These are phyloP conservation scores for Molossus alvarezi DNA, from an alignment of 2,797 vertebrate genomes.

Conservation along the genomic window DNA sequence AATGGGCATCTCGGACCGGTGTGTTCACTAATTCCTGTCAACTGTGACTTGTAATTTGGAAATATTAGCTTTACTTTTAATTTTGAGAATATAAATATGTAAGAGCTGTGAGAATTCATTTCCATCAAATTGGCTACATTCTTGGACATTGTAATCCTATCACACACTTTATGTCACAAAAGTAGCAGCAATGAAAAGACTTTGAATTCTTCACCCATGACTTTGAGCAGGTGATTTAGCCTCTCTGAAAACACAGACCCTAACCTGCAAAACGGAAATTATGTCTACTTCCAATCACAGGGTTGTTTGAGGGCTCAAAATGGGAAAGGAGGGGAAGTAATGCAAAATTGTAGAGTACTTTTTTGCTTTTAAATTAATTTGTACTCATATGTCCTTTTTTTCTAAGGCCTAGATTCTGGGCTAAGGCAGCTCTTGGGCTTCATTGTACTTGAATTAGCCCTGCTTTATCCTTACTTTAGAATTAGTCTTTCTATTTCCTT, in stretches of 20 bases:
- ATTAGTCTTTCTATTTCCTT: conserved; percentile 47
- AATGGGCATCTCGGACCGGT: not conserved
- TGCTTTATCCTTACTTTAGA: conserved; percentile 59
- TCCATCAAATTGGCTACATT: not conserved
- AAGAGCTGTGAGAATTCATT: not conserved
- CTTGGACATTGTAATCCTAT: not conserved
- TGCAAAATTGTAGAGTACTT: conserved; percentile 31
- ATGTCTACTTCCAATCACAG: not conserved
- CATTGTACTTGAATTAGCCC: conserved; percentile 36
- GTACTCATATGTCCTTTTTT: not conserved
- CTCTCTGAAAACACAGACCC: not conserved
- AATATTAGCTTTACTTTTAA: conserved; percentile 34
- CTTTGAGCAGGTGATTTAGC: conserved; percentile 22
- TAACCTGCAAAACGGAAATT: conserved; percentile 11
- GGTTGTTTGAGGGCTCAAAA: not conserved
- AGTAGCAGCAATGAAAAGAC: not conserved
- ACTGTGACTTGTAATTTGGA: not conserved
- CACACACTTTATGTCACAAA: not conserved
- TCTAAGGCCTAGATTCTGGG: not conserved
- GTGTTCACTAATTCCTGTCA: not conserved
- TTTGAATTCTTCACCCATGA: not conserved
- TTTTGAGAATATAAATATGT: conserved; percentile 36
- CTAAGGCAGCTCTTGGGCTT: conserved; percentile 32
- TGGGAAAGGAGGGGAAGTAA: not conserved
- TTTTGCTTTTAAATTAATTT: conserved; percentile 68